Evolutionary conservation across 2,888 invertebrate genomes (phyloP), one percentile per base, ranked within the genome.

Genomic region (Hemicrepidius hirtus): DNA sequence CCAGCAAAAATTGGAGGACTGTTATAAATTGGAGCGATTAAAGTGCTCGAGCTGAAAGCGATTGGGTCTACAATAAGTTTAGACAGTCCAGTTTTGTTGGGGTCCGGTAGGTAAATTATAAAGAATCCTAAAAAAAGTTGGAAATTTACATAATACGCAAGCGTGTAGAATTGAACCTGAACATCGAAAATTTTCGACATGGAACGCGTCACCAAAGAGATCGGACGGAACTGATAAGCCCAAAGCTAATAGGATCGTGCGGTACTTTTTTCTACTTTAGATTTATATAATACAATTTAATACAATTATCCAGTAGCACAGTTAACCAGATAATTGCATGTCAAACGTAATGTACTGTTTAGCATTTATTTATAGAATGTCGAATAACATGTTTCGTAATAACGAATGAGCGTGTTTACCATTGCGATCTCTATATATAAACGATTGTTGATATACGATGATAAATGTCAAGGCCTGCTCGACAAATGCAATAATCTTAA

Each of bases 401-500:
- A 65, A 65, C 73, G 66, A 70, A 65, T 65, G 70, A 62, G 24
- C 62, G 35, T 67, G 71, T 73, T 77, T 77, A 67, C 78, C 79
- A 74, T 71, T 79, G 77, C 77, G 77, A 80, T 80, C 80, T 81
- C 81, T 81, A 81, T 82, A 79, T 79, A 81, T 78, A 80, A 81
- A 79, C 79, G 80, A 81, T 81, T 77, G 79, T 76, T 76, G 80
- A 81, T 79, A 77, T 71, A 67, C 78, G 73, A 78, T 81, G 81
- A 80, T 82, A 82, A 81, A 82, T 80, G 82, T 80, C 82, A 80
- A 80, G 80, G 80, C 62, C 78, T 78, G 78, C 68, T 75, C 77
- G 77, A 80, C 80, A 79, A 80, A 80, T 80, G 80, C 79, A 80
- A 80, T 81, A 80, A 81, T 82, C 80, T 79, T 73, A 68, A 73